Evolutionary conservation across 2,113 vertebrate genomes (phyloP).

Genomic region (Bubalus kerabau): DNA sequence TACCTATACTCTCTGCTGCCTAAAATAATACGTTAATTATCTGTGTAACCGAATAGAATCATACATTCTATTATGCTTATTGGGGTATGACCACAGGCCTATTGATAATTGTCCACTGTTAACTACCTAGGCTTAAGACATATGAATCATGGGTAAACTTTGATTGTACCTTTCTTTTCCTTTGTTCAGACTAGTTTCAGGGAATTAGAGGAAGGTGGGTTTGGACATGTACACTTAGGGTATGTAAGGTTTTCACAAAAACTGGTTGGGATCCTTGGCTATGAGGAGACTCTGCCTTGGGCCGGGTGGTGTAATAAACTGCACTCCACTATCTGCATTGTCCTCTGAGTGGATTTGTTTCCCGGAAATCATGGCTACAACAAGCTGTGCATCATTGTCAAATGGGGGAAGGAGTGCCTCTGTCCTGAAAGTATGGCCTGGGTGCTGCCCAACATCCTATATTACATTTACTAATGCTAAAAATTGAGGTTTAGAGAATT

Average conservation of each 20-base stretch:
- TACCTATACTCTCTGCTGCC: neutral
- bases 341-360: neutral
- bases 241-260: neutral
- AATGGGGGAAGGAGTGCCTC: neutral
- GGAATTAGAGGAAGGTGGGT: neutral
- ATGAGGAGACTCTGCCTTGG: neutral
- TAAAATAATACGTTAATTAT: neutral
- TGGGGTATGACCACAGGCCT: neutral
- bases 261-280: neutral
- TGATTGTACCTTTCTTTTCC: neutral
- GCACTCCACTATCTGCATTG: neutral
- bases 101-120: neutral
- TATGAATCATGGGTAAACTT: neutral
- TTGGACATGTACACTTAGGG: neutral
- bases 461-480: neutral
- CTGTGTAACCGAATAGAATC: neutral
- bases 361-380: accelerated
- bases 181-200: neutral
- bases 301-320: accelerated
- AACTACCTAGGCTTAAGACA: neutral
- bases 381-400: neutral
- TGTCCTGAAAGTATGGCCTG: neutral
- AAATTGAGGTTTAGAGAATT: neutral
- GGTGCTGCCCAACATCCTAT: accelerated
- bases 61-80: neutral